Percentiles rank a stretch among this genome's conserved stretches.
Conservation (phyloP, 1,140 invertebrate genomes). For the Macrobrachium rosenbergii region DNA sequence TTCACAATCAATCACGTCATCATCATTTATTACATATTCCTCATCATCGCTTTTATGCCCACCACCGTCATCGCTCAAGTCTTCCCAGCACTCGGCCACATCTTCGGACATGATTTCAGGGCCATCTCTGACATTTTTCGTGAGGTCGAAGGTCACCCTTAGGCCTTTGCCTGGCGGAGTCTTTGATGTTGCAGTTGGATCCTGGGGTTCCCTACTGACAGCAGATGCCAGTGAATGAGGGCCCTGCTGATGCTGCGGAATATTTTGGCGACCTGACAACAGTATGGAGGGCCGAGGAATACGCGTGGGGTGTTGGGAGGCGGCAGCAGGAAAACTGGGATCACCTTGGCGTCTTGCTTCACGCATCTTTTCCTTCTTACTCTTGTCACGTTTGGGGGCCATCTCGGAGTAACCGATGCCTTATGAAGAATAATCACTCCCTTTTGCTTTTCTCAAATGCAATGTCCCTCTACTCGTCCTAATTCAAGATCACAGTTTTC, state of each 20-base stretch:
- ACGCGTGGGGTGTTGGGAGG: not conserved
- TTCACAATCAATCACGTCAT: conserved; percentile 26
- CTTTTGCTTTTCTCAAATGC: too few species aligned
- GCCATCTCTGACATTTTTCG: conserved; percentile 9
- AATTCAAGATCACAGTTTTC: too few species aligned
- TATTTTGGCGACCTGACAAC: not conserved
- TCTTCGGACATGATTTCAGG: not conserved
- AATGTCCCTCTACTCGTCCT: too few species aligned
- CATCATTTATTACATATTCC: conserved; percentile 12
- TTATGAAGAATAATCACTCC: not conserved
- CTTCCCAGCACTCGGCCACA: conserved; percentile 53
- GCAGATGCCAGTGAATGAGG: not conserved
- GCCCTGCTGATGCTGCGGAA: not conserved
- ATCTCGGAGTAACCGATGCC: not conserved
- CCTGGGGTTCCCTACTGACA: conserved; percentile 8
- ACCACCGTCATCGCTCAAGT: conserved; percentile 41
- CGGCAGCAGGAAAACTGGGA: conserved; percentile 24
- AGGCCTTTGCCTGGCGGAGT: conserved; percentile 21
- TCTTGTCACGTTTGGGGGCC: not conserved
- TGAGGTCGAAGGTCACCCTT: conserved; percentile 44
- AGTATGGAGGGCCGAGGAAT: conserved; percentile 12
- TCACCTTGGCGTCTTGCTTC: conserved; percentile 43
- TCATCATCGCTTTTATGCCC: not conserved
- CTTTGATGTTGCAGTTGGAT: not conserved
- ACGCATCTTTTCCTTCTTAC: conserved; percentile 38